These are phyloP conservation scores for Protobothrops flavoviridis DNA, from an alignment of 2,113 vertebrate species.

Conservation along the genomic window DNA sequence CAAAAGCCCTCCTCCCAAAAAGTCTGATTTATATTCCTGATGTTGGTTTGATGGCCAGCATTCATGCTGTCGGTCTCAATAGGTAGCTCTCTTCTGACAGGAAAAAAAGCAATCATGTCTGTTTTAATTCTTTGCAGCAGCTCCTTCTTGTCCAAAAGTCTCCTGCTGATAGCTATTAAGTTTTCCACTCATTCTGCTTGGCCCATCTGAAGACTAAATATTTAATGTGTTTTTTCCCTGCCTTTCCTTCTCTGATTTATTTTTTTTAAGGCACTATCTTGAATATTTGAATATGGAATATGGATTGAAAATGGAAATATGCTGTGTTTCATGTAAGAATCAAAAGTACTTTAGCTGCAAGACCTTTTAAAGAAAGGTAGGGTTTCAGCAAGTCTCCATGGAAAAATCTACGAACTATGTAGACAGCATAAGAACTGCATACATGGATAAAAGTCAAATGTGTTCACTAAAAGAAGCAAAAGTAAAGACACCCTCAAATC, in stretches of 20 bases:
- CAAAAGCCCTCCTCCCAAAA: neutral
- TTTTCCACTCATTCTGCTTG: neutral
- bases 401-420: neutral
- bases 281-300: neutral
- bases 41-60: conserved; percentile 41
- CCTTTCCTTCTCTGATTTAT: neutral
- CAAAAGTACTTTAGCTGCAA: neutral
- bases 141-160: neutral
- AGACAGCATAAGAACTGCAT: neutral
- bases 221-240: neutral
- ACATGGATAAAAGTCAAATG: neutral
- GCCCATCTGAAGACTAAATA: neutral
- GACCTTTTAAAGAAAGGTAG: neutral
- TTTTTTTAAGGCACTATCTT: neutral
- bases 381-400: neutral
- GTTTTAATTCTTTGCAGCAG: conserved; percentile 28
- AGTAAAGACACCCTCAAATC: neutral
- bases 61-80: conserved; percentile 46
- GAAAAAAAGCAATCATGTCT: neutral
- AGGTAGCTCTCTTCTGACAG: neutral
- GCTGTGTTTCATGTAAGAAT: neutral
- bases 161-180: neutral
- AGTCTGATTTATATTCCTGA: conserved; percentile 22
- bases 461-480: neutral
- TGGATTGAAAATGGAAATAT: neutral